Evolutionary conservation across 2,113 vertebrate species (phyloP).

Genomic region (Pelobates fuscus): DNA sequence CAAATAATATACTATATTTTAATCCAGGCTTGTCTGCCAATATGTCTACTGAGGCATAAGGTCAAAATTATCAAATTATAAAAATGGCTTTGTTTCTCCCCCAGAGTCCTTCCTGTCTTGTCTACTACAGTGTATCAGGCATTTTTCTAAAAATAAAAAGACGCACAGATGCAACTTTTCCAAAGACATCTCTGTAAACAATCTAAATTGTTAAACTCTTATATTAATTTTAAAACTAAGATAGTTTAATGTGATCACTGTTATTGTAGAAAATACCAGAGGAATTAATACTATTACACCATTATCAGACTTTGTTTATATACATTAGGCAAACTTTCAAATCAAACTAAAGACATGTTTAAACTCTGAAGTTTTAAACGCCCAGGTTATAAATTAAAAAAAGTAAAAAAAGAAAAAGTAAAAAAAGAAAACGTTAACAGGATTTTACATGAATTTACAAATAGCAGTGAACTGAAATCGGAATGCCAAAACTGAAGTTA

Average conservation of each 20-base stretch:
- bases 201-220: slow-evolving; percentile 44
- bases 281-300: slow-evolving; percentile 51
- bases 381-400: too few relatives aligned
- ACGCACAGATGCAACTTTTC: slow-evolving; percentile 16
- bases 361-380: neutral
- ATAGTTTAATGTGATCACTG: slow-evolving; percentile 58
- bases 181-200: slow-evolving; percentile 41
- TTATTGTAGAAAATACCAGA: slow-evolving; percentile 54
- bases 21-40: slow-evolving; percentile 39
- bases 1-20: too few relatives aligned
- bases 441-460: too few relatives aligned
- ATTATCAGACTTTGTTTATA: slow-evolving; percentile 37
- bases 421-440: too few relatives aligned
- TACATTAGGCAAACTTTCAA: slow-evolving; percentile 1
- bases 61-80: slow-evolving; percentile 46
- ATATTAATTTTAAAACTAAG: slow-evolving; percentile 51
- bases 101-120: slow-evolving; percentile 32
- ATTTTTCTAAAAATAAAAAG: slow-evolving; percentile 23
- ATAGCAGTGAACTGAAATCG: too few relatives aligned
- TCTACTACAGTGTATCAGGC: slow-evolving; percentile 1
- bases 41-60: slow-evolving; percentile 29
- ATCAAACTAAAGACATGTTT: neutral
- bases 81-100: slow-evolving; percentile 33
- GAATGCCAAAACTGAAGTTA: too few relatives aligned
- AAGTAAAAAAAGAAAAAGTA: neutral